Evolutionary conservation across 2,797 vertebrate species (phyloP).

Genomic region (Chiloscyllium punctatum): DNA sequence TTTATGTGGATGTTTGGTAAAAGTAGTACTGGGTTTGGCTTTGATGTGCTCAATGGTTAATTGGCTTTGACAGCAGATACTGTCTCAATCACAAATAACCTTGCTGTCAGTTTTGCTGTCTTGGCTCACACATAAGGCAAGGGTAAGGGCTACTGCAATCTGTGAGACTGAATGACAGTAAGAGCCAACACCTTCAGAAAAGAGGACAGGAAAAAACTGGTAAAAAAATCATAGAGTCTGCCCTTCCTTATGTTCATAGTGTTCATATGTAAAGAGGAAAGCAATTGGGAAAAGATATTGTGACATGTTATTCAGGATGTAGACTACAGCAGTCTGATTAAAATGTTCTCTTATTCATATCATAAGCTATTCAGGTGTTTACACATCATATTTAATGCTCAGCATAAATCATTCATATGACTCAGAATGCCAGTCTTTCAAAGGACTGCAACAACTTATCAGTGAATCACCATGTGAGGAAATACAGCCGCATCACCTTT

Average conservation of each 20-base stretch:
- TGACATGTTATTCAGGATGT: neutral
- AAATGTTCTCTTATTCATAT: neutral
- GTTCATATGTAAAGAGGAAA: neutral
- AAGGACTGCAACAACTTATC: neutral
- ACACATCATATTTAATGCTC: neutral
- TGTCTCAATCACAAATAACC: constrained; percentile 7
- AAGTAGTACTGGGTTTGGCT: neutral
- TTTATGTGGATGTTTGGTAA: neutral
- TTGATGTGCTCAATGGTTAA: neutral
- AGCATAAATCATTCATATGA: neutral
- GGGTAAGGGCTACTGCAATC: neutral
- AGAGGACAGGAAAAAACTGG: neutral
- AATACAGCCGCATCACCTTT: neutral
- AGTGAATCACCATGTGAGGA: constrained; percentile 4
- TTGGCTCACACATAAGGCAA: neutral
- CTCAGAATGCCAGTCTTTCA: neutral
- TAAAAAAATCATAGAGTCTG: neutral
- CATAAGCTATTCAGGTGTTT: neutral
- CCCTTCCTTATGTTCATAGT: neutral
- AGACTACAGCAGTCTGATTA: neutral
- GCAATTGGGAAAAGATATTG: neutral
- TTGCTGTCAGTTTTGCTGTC: neutral
- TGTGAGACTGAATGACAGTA: neutral
- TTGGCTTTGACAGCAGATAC: neutral
- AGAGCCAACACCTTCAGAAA: neutral